Percentiles rank a stretch among this genome's conserved stretches.
phyloP scores from a whole-genome alignment of 2,113 vertebrate genomes.

The Chrysemys picta region DNA sequence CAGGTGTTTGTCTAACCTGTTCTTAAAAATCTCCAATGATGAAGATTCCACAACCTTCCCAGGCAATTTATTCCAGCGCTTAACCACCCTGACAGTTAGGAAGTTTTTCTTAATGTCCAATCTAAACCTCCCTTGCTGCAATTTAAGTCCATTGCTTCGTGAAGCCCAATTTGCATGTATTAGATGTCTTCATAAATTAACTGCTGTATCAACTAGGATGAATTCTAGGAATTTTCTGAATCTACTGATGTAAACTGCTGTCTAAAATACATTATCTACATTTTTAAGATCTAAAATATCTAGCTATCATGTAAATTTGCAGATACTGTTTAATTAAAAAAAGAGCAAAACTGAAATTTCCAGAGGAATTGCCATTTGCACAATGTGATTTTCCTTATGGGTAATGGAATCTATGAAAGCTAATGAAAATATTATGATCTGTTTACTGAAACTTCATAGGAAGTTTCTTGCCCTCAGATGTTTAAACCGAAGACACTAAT shows the following conservation, averaged over 20 bases:
- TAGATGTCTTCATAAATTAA: neutral
- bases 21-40: too few species aligned
- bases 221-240: neutral
- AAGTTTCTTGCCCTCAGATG: slow-evolving; percentile 4
- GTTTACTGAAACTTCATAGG: slow-evolving; percentile 28
- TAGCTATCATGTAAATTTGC: neutral
- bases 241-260: neutral
- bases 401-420: neutral
- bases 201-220: neutral
- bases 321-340: neutral
- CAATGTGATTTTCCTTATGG: neutral
- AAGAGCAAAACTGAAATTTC: neutral
- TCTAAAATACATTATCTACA: neutral
- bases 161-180: neutral
- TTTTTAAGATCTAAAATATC: neutral
- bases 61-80: too few species aligned
- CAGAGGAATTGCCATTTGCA: neutral
- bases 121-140: too few species aligned
- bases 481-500: slow-evolving; percentile 27
- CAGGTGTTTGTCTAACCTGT: too few species aligned
- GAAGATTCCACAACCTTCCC: too few species aligned
- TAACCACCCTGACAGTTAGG: too few species aligned
- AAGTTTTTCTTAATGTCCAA: too few species aligned
- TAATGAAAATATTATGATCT: neutral
- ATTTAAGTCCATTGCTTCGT: too few species aligned